Conservation (phyloP, 2,113 vertebrate species). For the Marcusenius ussheri region DNA sequence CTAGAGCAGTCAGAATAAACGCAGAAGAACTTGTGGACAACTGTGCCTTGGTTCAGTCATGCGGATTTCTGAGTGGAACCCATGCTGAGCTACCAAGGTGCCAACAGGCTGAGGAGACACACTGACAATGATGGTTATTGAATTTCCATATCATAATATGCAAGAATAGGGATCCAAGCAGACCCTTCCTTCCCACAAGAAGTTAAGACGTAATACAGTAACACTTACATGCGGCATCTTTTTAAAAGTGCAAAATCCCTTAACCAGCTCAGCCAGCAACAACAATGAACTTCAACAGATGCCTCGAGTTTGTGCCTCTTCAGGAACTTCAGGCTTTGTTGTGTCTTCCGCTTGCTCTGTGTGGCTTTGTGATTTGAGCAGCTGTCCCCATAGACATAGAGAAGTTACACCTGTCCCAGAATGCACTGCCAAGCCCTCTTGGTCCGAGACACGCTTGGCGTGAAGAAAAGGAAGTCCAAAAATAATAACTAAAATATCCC, state of each 20-base stretch:
- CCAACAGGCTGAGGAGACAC: not conserved
- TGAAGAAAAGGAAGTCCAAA: not conserved
- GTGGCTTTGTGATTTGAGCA: not conserved
- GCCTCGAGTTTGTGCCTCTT: not conserved
- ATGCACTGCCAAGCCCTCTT: not conserved
- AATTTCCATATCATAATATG: not conserved
- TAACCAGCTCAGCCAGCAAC: not conserved
- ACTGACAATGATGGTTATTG: not conserved
- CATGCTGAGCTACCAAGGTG: not conserved
- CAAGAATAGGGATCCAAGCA: not conserved
- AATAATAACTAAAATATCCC: constrained; percentile 5
- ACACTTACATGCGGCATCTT: not conserved
- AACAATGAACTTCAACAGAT: not conserved
- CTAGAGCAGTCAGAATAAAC: not conserved
- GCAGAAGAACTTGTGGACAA: not conserved
- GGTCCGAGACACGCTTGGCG: not conserved
- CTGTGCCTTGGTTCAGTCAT: not conserved
- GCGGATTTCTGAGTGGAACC: not conserved
- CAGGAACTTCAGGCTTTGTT: not conserved
- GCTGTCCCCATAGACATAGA: not conserved
- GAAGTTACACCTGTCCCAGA: constrained; percentile 1
- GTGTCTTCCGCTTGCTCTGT: not conserved
- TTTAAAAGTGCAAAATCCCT: not conserved
- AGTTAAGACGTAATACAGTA: not conserved
- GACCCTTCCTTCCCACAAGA: not conserved